These are phyloP conservation scores for Tragelaphus imberbis DNA, from an alignment of 2,113 vertebrate species.

Conservation along the genomic window DNA sequence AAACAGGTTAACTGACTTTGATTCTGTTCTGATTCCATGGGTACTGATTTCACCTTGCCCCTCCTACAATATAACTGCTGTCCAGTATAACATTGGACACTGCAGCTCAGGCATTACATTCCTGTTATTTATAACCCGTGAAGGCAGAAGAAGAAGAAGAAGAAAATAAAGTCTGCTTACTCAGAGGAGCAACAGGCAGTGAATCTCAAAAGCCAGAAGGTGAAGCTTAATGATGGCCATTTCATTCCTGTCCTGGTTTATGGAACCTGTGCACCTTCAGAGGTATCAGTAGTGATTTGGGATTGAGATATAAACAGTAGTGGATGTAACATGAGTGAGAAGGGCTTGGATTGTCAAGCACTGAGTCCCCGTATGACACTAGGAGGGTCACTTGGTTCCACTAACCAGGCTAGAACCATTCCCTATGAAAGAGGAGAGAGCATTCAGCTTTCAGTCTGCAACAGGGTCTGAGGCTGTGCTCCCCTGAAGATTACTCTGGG, in stretches of 20 bases:
- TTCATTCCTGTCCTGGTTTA: neutral
- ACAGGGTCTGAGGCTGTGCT: neutral
- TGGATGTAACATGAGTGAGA: neutral
- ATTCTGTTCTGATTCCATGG: neutral
- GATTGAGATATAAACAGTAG: neutral
- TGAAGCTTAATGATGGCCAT: neutral
- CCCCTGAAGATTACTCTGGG: neutral
- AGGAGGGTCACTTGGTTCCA: neutral
- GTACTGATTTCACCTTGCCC: neutral
- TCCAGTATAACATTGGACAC: neutral
- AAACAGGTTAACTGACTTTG: neutral
- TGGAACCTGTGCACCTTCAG: neutral
- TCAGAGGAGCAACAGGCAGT: neutral
- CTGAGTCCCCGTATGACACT: neutral
- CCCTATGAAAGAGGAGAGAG: neutral
- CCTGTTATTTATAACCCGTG: neutral
- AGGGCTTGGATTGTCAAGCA: accelerated
- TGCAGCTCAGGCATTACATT: no score
- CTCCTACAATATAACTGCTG: neutral
- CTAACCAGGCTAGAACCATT: neutral
- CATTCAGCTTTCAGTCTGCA: neutral
- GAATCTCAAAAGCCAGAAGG: neutral
- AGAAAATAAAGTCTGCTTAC: neutral
- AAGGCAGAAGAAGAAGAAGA: no score
- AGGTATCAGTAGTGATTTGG: neutral